Evolutionary conservation across 2,113 vertebrate species (phyloP), one percentile per base, ranked within the genome.

Genomic region (Phyllopteryx taeniolatus): DNA sequence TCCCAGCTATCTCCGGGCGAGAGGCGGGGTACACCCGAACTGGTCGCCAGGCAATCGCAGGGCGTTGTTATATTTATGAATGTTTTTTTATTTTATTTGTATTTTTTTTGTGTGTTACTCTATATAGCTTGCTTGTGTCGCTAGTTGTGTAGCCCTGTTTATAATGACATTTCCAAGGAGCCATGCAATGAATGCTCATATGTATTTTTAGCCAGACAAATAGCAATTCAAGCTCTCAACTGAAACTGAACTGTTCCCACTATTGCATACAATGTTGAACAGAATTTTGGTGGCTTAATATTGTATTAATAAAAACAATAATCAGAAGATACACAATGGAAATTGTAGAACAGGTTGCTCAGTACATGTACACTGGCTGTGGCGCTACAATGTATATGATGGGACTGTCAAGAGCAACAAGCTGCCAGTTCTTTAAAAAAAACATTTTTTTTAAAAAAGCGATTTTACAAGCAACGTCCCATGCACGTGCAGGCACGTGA

Each of bases 121-220:
- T 2, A 44, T 3, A 8, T 51, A 17, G 15, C 19, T n/a, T 53
- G 69, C 63, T 66, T 74, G 49, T 68, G 70, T 56, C 39, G 17
- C 60, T 44, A 67, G 35, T 42, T 59, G 67, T 66, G 70, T 20
- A 8, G 42, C 31, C 51, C 27, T 79, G 68, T 47, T 35, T 76
- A 78, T 63, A 11, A 73, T 80, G 84, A 78, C 86, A 90, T 88
- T 89, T 89, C 67, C 74, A 68, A 81, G 60, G 43, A 60, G 47
- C 67, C 79, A 79, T 47, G 43, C 43, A n/a, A 68, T 67, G 69
- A 70, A 76, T 76, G 63, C 68, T 83, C 77, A 53, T 1, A 68
- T 78, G 72, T 91, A 91, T 90, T 90, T 91, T 86, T 90, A 90
- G 80, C 76, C 47, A 51, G 68, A 68, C 78, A 86, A 85, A 72